phyloP scores from a whole-genome alignment of 2,113 vertebrate species.

The Strix uralensis region DNA sequence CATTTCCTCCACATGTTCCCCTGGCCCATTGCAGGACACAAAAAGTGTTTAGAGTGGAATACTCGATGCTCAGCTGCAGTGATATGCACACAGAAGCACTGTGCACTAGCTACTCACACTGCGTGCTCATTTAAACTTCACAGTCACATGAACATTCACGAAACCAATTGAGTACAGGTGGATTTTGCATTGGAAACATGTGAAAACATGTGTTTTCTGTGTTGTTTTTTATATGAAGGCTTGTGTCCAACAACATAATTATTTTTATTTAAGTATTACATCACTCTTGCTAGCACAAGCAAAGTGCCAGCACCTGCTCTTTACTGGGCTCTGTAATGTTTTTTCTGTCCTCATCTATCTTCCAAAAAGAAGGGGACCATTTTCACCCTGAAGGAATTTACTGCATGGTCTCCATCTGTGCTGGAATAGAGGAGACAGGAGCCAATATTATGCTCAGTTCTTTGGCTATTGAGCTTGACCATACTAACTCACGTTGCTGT shows the following conservation, averaged over 20 bases:
- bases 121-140: background rate
- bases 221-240: background rate
- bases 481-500: background rate
- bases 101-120: background rate
- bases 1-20: slow-evolving; percentile 25
- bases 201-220: slow-evolving; percentile 34
- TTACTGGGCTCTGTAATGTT: background rate
- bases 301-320: slow-evolving; percentile 3
- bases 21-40: rapidly evolving
- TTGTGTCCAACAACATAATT: slow-evolving; percentile 21
- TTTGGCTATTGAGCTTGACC: background rate
- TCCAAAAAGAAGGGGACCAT: background rate
- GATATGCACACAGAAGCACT: rapidly evolving
- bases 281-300: background rate
- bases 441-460: background rate
- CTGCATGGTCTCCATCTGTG: background rate
- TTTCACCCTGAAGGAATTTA: slow-evolving; percentile 1
- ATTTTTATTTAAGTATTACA: slow-evolving; percentile 14
- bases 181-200: slow-evolving; percentile 3
- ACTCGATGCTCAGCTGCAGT: background rate
- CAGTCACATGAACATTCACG: background rate
- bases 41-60: background rate
- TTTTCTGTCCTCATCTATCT: slow-evolving; percentile 7
- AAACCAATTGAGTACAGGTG: background rate
- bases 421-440: background rate